phyloP scores from a whole-genome alignment of 2,797 vertebrate species.

The Acomys russatus region DNA sequence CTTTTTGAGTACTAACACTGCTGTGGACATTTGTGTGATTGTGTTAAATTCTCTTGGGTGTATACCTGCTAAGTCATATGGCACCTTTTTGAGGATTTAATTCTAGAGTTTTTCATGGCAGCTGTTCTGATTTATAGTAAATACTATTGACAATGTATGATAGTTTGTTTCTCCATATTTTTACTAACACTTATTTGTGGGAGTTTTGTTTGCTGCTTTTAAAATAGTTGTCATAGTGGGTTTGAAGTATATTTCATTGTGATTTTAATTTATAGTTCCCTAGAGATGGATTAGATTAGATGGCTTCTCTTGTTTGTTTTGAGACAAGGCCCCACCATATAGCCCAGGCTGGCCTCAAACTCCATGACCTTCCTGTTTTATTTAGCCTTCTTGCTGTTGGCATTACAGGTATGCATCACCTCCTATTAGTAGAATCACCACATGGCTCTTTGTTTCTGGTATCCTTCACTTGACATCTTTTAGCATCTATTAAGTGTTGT shows the following conservation, averaged over 20 bases:
- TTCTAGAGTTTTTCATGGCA: background rate
- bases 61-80: background rate
- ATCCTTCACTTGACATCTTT: background rate
- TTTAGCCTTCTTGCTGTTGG: background rate
- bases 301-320: background rate
- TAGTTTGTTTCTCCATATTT: conserved; percentile 24
- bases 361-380: background rate
- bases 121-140: conserved; percentile 33
- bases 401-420: background rate
- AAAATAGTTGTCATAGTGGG: background rate
- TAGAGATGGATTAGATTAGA: conserved; percentile 6
- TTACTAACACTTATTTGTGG: conserved; percentile 43
- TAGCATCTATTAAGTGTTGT: background rate
- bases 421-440: too few species aligned
- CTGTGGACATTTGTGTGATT: background rate
- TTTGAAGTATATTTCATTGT: background rate
- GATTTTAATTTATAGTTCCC: conserved; percentile 34
- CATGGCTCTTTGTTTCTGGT: too few species aligned
- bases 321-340: background rate
- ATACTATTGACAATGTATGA: background rate
- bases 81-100: background rate
- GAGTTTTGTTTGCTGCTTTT: background rate
- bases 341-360: background rate
- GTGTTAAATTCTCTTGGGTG: background rate
- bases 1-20: background rate